These are phyloP conservation scores for Sapayoa aenigma DNA, from an alignment of 2,113 vertebrate species.

Conservation along the genomic window DNA sequence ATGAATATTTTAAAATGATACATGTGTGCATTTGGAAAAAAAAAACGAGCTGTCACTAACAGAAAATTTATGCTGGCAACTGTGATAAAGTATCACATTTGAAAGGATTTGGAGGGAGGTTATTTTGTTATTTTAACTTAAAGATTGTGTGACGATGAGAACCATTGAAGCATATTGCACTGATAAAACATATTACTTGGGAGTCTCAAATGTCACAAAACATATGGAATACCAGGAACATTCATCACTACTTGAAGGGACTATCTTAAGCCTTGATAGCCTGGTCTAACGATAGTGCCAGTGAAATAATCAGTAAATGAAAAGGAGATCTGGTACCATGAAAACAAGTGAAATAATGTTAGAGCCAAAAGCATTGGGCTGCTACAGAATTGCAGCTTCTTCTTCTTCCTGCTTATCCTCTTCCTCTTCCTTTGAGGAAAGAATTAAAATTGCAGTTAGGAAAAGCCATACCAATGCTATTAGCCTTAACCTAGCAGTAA, in stretches of 20 bases:
- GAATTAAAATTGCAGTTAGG: neutral
- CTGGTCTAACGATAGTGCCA: slow-evolving; percentile 6
- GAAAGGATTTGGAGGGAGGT: slow-evolving; percentile 1
- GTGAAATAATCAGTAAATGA: slow-evolving; percentile 19
- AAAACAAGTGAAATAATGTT: neutral
- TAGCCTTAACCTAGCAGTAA: neutral
- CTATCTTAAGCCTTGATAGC: slow-evolving; percentile 59
- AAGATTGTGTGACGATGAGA: slow-evolving; percentile 35
- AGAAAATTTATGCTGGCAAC: slow-evolving; percentile 57
- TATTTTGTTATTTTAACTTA: slow-evolving; percentile 66
- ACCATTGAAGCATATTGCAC: slow-evolving; percentile 50
- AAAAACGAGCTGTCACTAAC: slow-evolving; percentile 34
- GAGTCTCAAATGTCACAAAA: slow-evolving; percentile 61
- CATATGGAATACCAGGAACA: slow-evolving; percentile 49
- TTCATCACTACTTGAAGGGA: slow-evolving; percentile 44
- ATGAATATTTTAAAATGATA: slow-evolving; percentile 42
- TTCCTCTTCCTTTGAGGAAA: neutral
- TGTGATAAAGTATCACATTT: slow-evolving; percentile 40
- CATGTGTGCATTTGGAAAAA: slow-evolving; percentile 57
- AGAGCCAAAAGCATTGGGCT: neutral
- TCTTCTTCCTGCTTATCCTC: neutral
- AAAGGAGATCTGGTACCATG: neutral
- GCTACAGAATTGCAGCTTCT: neutral
- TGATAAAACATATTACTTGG: slow-evolving; percentile 55
- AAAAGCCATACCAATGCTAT: neutral